phyloP scores from a whole-genome alignment of 2,888 invertebrate species.

The Acanthosepion esculentum region DNA sequence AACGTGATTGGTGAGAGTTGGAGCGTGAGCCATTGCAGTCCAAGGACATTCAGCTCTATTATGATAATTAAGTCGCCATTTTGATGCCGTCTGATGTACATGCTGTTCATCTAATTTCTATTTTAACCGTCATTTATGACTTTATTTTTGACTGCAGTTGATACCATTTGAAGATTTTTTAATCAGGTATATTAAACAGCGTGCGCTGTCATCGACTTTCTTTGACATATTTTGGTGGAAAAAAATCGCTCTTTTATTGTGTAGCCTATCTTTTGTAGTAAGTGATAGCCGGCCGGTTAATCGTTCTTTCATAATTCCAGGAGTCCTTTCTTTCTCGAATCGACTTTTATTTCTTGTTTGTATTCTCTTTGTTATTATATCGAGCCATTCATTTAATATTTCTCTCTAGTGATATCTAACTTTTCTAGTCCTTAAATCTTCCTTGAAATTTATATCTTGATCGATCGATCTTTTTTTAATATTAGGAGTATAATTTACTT shows the following conservation, averaged over 20 bases:
- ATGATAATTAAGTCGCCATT: constrained; percentile 45
- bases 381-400: too few relatives aligned
- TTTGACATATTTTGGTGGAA: not conserved
- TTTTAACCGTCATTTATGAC: constrained; percentile 40
- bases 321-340: not conserved
- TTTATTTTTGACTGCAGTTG: constrained; percentile 43
- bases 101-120: constrained; percentile 37
- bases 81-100: constrained; percentile 4
- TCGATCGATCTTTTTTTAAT: too few relatives aligned
- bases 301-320: not conserved
- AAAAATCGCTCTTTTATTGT: not conserved
- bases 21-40: not conserved
- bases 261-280: too few relatives aligned
- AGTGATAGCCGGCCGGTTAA: not conserved
- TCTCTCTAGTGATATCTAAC: too few relatives aligned
- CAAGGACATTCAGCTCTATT: constrained; percentile 45
- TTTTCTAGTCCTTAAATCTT: too few relatives aligned
- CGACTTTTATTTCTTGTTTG: not conserved
- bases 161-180: constrained; percentile 38
- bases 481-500: too few relatives aligned
- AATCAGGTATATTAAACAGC: constrained; percentile 45
- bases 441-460: too few relatives aligned
- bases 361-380: not conserved
- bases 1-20: not conserved
- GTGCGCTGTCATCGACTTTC: not conserved